Evolutionary conservation across 2,113 vertebrate species (phyloP), one percentile per base, ranked within the genome.

Genomic region (Symphodus melops): DNA sequence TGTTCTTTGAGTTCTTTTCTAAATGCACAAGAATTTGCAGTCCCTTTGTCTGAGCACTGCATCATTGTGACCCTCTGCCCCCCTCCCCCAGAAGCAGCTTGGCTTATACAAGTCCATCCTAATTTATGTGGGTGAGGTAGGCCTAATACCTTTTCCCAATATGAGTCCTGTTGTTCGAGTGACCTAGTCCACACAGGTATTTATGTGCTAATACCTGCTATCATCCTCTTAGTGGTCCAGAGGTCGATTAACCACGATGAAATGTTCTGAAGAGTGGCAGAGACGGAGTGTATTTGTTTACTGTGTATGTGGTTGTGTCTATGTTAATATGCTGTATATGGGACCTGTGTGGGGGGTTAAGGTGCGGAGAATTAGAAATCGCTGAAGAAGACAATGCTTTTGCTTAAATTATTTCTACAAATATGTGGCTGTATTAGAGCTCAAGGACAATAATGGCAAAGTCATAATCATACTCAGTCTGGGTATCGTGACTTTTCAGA

Each of bases 181-280:
- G 79, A 84, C 64, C 79, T 61, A 58, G 51, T 68, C 56, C 25
- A 19, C 48, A 36, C 61, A 82, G 79, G 76, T 85, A 68, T 69
- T 72, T 69, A 77, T 76, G 55, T 25, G n/a, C 55, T 88, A 84
- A 89, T 78, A 75, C 79, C 78, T 76, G 52, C 67, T 60, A 33
- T 84, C 83, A 88, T 90, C 90, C 86, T 90, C 90, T 90, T 86
- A 88, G 57, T 21, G 77, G 73, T 73, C 61, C 54, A 77, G 23
- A 84, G 79, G 81, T 80, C 48, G 69, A 84, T 85, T 83, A 75
- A 79, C 77, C 58, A 69, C 59, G 57, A 83, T 88, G 71, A 87
- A 84, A 82, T 81, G 57, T 74, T 79, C 72, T 23, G 70, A 67
- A 72, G 55, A 54, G 42, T 68, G 73, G 9, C 9, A 14, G 4